Conservation (phyloP, 1,140 invertebrate species). For the Acromyrmex charruanus region DNA sequence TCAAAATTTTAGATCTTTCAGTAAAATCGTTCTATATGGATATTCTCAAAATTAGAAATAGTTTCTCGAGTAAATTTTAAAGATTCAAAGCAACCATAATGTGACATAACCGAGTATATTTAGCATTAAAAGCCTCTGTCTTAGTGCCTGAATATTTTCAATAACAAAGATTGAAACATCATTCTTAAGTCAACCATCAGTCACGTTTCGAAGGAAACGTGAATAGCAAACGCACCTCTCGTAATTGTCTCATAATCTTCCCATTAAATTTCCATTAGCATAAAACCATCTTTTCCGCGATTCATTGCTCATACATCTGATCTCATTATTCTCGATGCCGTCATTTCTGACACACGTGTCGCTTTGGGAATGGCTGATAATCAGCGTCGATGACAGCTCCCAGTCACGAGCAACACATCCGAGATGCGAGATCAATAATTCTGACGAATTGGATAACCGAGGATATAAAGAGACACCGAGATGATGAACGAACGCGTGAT, state of each 20-base stretch:
- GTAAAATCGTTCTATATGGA: too few species aligned
- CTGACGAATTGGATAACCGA: constrained; percentile 16
- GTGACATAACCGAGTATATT: neutral
- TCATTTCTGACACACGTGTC: constrained; percentile 18
- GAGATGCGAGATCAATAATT: neutral
- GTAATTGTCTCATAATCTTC: constrained; percentile 38
- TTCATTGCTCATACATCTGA: constrained; percentile 46
- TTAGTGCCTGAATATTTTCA: neutral
- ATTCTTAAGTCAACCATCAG: constrained; percentile 7
- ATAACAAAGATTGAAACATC: constrained; percentile 15
- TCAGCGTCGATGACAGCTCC: constrained; percentile 11
- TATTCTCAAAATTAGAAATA: neutral
- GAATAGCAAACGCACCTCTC: constrained; percentile 30
- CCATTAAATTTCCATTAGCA: constrained; percentile 48
- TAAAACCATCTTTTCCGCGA: constrained; percentile 52
- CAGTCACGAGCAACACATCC: neutral
- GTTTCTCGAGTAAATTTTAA: neutral
- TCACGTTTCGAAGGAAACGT: constrained; percentile 12
- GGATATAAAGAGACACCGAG: neutral
- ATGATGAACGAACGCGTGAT: constrained; percentile 8
- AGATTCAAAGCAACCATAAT: neutral
- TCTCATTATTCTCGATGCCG: constrained; percentile 21
- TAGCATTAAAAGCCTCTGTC: too few species aligned
- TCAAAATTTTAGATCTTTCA: too few species aligned
- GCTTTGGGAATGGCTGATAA: neutral